Base-by-base conservation (phyloP, 2,888 invertebrate species). In the Tipula confusa region DNA sequence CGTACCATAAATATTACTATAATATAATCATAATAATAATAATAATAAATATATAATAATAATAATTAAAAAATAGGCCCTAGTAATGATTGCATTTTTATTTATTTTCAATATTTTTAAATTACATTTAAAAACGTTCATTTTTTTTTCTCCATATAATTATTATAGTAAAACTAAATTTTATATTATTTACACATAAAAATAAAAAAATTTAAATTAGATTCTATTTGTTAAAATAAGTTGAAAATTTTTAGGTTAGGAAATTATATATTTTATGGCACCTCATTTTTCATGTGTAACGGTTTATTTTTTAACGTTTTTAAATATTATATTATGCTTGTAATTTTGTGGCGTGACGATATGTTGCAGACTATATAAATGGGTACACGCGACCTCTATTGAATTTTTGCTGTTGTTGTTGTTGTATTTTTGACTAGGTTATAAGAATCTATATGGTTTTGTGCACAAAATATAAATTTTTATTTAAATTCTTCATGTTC, bases 51-150 rank as follows among this genome's bases (percentile, higher is more conserved):
- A 29, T 29, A 80, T 33, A 82, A 33, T 82, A 82, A 31, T 82
- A 82, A 82, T 82, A 82, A 82, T 82, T 82, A 33, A 82, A 64
- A 82, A 82, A 82, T 82, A 82, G 82, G 82, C 82, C 64, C 82
- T 82, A 82, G 33, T 82, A 82, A 33, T 82, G 82, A 82, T 82
- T 82, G 82, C 82, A 82, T 82, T 82, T 82, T 82, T 33, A 24
- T 82, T 64, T 64, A 64, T 64, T 64, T 64, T 64, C 64, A 64
- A 64, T 64, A 64, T 24, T 64, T 64, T 64, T 64, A 64, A 64
- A 64, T 64, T 64, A 64, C 64, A 64, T 64, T 64, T 64, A 64
- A 64, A 64, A 64, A 64, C 64, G 64, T 64, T 64, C 18, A 64
- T 64, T 43, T 43, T n/a, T 43, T 43, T 43, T 43, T 43, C n/a